Conservation (phyloP, 2,797 vertebrate genomes). For the Urocyon cinereoargenteus region DNA sequence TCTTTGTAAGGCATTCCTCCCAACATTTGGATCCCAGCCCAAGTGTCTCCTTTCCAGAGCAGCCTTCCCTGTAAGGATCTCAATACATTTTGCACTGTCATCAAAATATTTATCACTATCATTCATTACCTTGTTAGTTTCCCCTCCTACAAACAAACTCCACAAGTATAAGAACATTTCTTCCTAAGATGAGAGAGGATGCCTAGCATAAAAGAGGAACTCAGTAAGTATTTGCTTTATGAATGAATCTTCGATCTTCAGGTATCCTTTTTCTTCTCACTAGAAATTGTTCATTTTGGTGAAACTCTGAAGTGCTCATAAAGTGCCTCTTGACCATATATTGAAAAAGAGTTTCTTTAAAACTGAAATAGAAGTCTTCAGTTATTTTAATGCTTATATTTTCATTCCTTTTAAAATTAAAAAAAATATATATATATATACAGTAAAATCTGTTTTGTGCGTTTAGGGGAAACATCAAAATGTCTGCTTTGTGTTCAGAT, state of each 20-base stretch:
- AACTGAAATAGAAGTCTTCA: background rate
- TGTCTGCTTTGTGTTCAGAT: background rate
- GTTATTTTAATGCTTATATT: background rate
- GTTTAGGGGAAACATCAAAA: background rate
- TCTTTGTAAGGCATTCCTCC: background rate
- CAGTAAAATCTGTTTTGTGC: background rate
- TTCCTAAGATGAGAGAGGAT: background rate
- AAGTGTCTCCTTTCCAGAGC: background rate
- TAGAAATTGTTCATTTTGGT: background rate
- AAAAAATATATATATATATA: background rate
- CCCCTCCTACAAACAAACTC: background rate
- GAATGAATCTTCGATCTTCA: background rate
- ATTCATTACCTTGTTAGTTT: background rate
- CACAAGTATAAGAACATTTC: background rate
- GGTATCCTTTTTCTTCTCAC: background rate
- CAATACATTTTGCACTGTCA: background rate
- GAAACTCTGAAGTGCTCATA: background rate
- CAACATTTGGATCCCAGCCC: background rate
- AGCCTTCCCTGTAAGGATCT: background rate
- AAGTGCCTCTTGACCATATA: background rate
- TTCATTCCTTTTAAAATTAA: background rate
- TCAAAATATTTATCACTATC: background rate
- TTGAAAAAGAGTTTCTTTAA: conserved; percentile 19
- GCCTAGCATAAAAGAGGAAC: background rate
- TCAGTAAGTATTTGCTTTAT: conserved; percentile 19